Percentiles rank a stretch among this genome's conserved stretches.
Evolutionary conservation across 2,888 invertebrate genomes (phyloP).

Genomic region (Zonitis immaculata): DNA sequence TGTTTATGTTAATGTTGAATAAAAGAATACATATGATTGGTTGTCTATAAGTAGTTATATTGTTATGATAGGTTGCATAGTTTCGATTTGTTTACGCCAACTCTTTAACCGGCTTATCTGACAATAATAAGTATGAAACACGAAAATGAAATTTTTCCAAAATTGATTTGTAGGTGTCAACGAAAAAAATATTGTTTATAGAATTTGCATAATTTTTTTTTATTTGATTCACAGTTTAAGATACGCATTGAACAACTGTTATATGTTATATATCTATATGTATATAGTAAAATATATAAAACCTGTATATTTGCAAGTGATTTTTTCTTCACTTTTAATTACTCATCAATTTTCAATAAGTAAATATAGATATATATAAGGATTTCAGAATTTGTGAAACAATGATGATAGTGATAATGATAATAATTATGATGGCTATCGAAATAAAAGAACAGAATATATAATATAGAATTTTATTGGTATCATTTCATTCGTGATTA

Average conservation of each 20-base stretch:
- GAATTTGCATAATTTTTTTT: conserved; percentile 7
- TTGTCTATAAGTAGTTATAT: no score
- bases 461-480: conserved; percentile 51
- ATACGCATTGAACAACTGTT: conserved; percentile 3
- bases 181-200: background rate
- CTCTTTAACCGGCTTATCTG: no score
- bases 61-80: no score
- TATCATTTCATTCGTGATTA: conserved; percentile 49
- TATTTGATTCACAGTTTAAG: conserved; percentile 7
- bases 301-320: background rate
- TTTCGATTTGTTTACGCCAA: no score
- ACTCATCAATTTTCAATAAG: background rate
- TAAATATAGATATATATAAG: background rate
- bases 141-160: no score
- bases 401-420: background rate
- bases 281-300: conserved; percentile 7
- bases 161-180: background rate
- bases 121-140: no score
- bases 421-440: background rate
- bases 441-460: conserved; percentile 39
- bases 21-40: no score
- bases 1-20: no score
- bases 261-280: no score
- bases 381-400: background rate
- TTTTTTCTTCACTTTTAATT: background rate